Evolutionary conservation across 2,888 invertebrate species (phyloP).

Genomic region (Lutraria lutraria): DNA sequence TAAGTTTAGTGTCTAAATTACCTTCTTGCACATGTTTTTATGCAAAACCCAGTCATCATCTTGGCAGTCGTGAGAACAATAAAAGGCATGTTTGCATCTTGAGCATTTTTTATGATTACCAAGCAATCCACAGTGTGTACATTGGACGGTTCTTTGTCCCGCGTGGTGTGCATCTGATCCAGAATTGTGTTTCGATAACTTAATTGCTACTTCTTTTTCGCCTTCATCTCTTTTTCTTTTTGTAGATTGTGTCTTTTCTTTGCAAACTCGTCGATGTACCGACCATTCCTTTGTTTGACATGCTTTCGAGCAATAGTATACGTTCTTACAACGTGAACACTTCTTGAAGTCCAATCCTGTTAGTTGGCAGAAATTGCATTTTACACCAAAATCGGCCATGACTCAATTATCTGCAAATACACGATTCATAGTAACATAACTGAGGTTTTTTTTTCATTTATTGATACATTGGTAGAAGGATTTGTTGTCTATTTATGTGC

Average conservation of each 20-base stretch:
- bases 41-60: slow-evolving; percentile 30
- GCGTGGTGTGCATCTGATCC: not conserved
- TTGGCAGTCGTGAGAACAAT: slow-evolving; percentile 35
- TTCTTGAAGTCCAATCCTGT: not conserved
- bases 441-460: not conserved
- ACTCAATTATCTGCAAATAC: not conserved
- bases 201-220: not conserved
- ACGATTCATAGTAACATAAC: not conserved
- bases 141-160: not conserved
- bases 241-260: not conserved
- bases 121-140: not conserved
- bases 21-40: slow-evolving; percentile 12
- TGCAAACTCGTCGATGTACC: not conserved
- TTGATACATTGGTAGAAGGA: not conserved
- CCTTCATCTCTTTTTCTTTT: not conserved
- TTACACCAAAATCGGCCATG: not conserved
- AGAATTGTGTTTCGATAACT: not conserved
- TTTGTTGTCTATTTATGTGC: not conserved
- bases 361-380: not conserved
- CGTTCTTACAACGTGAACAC: not conserved
- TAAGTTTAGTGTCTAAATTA: not conserved
- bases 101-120: not conserved
- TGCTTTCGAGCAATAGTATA: not conserved
- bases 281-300: slow-evolving; percentile 15
- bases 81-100: slow-evolving; percentile 18